phyloP scores from a whole-genome alignment of 2,888 invertebrate genomes.

The Acholoe squamosa region DNA sequence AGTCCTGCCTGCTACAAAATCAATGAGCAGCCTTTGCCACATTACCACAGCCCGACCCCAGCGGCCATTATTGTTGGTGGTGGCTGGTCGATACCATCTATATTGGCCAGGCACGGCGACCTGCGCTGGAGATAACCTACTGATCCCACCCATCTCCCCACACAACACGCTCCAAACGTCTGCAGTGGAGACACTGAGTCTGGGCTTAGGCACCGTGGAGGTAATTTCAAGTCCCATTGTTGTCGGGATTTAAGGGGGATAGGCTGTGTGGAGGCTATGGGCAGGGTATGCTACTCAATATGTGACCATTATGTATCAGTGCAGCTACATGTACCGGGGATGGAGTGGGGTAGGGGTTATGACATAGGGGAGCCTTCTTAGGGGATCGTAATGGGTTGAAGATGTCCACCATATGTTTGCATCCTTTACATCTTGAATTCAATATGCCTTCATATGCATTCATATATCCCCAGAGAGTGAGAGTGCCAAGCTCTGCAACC shows the following conservation, averaged over 20 bases:
- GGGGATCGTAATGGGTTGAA: no score
- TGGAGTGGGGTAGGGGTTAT: no score
- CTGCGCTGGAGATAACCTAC: constrained; percentile 5
- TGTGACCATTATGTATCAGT: no score
- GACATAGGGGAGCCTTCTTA: no score
- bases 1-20: constrained; percentile 17
- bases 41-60: background rate
- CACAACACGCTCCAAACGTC: background rate
- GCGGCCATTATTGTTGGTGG: background rate
- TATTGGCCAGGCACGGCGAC: constrained; percentile 41
- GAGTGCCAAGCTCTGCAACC: no score
- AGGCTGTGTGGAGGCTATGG: background rate
- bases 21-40: constrained; percentile 33
- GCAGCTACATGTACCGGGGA: no score
- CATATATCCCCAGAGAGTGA: no score
- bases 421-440: no score
- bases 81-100: constrained; percentile 12
- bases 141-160: background rate
- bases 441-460: no score
- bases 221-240: background rate
- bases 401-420: no score
- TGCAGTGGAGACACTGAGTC: background rate
- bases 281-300: no score
- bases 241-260: background rate
- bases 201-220: constrained; percentile 9